Conservation (phyloP, 2,113 vertebrate species). For the Albula goreensis region DNA sequence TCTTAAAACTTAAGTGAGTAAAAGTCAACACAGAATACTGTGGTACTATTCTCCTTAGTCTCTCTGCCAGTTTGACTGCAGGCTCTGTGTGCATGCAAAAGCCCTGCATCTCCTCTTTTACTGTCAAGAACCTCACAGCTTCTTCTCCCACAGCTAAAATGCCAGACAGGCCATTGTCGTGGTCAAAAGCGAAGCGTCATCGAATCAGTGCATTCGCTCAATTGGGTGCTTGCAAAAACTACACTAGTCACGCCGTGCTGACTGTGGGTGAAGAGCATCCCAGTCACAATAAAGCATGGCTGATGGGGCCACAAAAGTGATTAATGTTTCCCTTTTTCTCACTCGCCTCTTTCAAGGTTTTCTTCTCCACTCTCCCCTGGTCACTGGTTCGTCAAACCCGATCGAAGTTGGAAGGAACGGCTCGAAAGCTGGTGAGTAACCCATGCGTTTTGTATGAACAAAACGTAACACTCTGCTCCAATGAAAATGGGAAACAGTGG, state of each 20-base stretch:
- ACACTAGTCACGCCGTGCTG: background rate
- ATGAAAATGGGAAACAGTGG: background rate
- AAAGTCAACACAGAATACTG: too few species aligned
- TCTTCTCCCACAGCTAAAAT: background rate
- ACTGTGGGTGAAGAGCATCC: background rate
- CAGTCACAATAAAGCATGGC: conserved; percentile 15
- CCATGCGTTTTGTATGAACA: background rate
- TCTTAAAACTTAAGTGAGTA: too few species aligned
- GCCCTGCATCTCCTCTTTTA: background rate
- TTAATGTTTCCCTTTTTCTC: conserved; percentile 2
- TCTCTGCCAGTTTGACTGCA: background rate
- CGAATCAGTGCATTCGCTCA: background rate
- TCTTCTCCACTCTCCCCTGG: conserved; percentile 49
- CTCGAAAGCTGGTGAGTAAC: conserved; percentile 62
- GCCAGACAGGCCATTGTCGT: background rate
- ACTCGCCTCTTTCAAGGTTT: conserved; percentile 42
- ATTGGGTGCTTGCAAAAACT: background rate
- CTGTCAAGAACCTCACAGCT: background rate
- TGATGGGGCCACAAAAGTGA: conserved; percentile 17
- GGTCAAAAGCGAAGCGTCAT: background rate
- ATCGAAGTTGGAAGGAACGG: conserved; percentile 58
- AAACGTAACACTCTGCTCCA: background rate
- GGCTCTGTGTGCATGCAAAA: background rate
- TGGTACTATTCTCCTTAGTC: too few species aligned
- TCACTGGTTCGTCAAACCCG: conserved; percentile 52